Base-by-base conservation (phyloP, 2,797 vertebrate genomes). In the Urosaurus nigricauda region DNA sequence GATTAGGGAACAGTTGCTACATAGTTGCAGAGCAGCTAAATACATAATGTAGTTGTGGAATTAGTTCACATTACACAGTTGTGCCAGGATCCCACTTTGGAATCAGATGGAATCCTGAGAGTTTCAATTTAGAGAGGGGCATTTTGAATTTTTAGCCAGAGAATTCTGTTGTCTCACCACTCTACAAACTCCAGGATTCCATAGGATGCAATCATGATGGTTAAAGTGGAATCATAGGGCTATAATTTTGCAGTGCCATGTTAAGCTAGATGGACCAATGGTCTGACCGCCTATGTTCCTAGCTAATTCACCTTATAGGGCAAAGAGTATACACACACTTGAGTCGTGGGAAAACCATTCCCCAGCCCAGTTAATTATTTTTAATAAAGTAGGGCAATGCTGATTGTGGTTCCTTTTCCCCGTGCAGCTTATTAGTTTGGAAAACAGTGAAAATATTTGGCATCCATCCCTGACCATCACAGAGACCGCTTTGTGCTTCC, bases 401-500 rank as follows among this genome's bases (percentile, higher is more conserved):
- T 0, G 87, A 95, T 94, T 93, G 91, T 93, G 92, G 91, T 94
- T 90, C 93, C 8, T 26, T 43, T 8, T 43, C 37, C 13, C 73
- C 21, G 92, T 93, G 92, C 87, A 94, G 90, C 92, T 82, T 91
- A 91, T 90, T 93, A 87, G 88, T 92, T 95, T 94, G 86, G 91
- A 95, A 94, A 94, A 91, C 91, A 89, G 88, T n/a, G 90, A 89
- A 95, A 93, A 78, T 92, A 94, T 90, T 95, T 95, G 95, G 94
- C 94, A 92, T 94, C 79, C 60, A 90, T 95, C 94, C 94, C 90
- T 84, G 87, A 89, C 94, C 75, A 21, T 93, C 93, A 95, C 93
- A 95, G 95, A 95, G 94, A 95, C 93, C 94, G 90, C 68, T 96
- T 96, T 96, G 94, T 96, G 91, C 91, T 95, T 94, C 91, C 84